Conservation (phyloP, 1,140 invertebrate species). For the Phocides pigmalion region DNA sequence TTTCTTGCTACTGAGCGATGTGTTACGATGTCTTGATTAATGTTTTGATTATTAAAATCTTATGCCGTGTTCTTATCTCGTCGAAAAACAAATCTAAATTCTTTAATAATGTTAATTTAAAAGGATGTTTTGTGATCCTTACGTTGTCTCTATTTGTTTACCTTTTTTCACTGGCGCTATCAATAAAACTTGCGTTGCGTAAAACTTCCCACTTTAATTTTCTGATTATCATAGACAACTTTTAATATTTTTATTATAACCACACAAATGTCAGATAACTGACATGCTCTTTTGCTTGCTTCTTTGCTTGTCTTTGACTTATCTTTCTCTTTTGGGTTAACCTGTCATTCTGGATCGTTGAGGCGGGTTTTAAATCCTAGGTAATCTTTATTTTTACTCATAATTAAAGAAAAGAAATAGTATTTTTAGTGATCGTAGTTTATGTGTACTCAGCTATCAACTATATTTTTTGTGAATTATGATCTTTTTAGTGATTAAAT, state of each 20-base stretch:
- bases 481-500: conserved; percentile 27
- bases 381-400: conserved; percentile 66
- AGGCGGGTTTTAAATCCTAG: conserved; percentile 81
- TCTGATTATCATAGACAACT: neutral
- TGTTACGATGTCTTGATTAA: too few species aligned
- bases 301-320: conserved; percentile 33
- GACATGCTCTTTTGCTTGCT: conserved; percentile 34
- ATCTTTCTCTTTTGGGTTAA: conserved; percentile 69
- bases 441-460: conserved; percentile 29
- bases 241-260: neutral
- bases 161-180: too few species aligned
- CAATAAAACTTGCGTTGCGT: too few species aligned
- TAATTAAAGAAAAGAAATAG: conserved; percentile 36
- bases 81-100: too few species aligned
- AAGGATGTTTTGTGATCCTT: too few species aligned
- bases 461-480: conserved; percentile 27
- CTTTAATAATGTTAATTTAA: too few species aligned
- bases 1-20: too few species aligned
- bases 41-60: too few species aligned
- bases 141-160: too few species aligned
- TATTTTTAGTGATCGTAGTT: conserved; percentile 17
- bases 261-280: conserved; percentile 1
- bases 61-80: too few species aligned
- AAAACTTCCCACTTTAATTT: too few species aligned
- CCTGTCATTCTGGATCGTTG: conserved; percentile 73